Conservation (phyloP, 2,888 invertebrate genomes). For the Tetragnatha montana region DNA sequence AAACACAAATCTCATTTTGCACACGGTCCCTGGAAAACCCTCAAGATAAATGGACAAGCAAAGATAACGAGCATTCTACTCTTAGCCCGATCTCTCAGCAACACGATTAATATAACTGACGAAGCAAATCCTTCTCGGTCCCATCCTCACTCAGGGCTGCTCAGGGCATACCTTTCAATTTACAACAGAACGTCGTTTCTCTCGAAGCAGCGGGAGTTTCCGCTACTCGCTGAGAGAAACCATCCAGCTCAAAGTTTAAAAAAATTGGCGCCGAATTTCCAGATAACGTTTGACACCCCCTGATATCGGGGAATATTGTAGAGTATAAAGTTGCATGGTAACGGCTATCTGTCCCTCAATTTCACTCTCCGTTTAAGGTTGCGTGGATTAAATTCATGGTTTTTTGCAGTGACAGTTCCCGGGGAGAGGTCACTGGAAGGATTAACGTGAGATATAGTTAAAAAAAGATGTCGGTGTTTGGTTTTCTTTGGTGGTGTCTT, state of each 20-base stretch:
- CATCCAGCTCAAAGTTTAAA: not conserved
- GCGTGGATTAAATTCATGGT: conserved; percentile 31
- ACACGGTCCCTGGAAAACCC: not conserved
- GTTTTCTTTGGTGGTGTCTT: conserved; percentile 17
- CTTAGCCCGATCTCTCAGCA: conserved; percentile 51
- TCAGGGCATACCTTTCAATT: conserved; percentile 15
- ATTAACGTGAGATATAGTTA: conserved; percentile 12
- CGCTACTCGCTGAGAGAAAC: conserved; percentile 43
- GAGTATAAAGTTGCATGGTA: conserved; percentile 33
- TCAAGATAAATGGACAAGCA: conserved; percentile 10
- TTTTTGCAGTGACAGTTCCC: conserved; percentile 36
- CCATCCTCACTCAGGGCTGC: not conserved
- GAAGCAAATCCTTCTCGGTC: conserved; percentile 1
- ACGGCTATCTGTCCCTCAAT: conserved; percentile 9
- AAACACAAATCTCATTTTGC: too few relatives aligned
- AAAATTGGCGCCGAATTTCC: conserved; percentile 24
- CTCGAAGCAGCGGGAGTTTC: conserved; percentile 20
- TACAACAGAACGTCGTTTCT: conserved; percentile 13
- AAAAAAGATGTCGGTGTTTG: not conserved
- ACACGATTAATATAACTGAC: conserved; percentile 35
- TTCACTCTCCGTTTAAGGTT: conserved; percentile 5
- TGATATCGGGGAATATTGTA: conserved; percentile 46
- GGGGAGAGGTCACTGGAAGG: conserved; percentile 16
- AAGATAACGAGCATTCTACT: conserved; percentile 38
- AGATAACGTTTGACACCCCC: conserved; percentile 51